Evolutionary conservation across 2,888 invertebrate species (phyloP), one percentile per base, ranked within the genome.

Genomic region (Agriopis leucophaearia): DNA sequence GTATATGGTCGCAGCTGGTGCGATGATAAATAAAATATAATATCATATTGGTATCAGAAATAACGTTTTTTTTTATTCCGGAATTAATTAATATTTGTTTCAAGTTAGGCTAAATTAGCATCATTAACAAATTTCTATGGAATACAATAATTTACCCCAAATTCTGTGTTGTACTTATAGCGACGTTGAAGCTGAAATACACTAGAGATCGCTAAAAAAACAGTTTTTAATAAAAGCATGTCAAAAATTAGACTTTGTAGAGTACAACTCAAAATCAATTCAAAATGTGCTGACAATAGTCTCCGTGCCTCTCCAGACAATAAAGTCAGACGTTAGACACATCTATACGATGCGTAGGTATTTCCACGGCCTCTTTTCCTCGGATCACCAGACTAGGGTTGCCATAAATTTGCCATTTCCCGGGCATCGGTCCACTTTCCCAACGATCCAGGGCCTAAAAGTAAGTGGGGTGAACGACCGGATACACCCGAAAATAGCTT

Each of bases 311-410:
- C 18, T 18, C 52, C 60, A 59, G 64, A 51, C 68, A 44, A 59
- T 54, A 42, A 15, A 54, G 67, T 18, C 63, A 38, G 54, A 55
- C 63, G 36, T 66, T 62, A 62, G 18, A 54, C 15, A 67, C 44
- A 58, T 55, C 62, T 63, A 63, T 56, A 59, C 55, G 16, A 50
- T 63, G 68, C 62, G 47, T 63, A 59, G 70, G 64, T 60, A 62
- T 72, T 58, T 70, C 71, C 70, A 48, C 68, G 79, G 76, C 77
- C 81, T 80, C 78, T 80, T 78, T 80, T 74, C 73, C 74, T 74
- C 72, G 76, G 78, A 80, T 80, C 79, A 79, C 74, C 77, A 79
- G 81, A 77, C 81, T 79, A 86, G 83, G 84, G 84, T 66, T 79
- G 80, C 74, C 78, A 77, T 78, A 78, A 75, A 78, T 75, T 74